Base-by-base conservation (phyloP, 1,140 invertebrate genomes). In the Schlechtendalia chinensis region DNA sequence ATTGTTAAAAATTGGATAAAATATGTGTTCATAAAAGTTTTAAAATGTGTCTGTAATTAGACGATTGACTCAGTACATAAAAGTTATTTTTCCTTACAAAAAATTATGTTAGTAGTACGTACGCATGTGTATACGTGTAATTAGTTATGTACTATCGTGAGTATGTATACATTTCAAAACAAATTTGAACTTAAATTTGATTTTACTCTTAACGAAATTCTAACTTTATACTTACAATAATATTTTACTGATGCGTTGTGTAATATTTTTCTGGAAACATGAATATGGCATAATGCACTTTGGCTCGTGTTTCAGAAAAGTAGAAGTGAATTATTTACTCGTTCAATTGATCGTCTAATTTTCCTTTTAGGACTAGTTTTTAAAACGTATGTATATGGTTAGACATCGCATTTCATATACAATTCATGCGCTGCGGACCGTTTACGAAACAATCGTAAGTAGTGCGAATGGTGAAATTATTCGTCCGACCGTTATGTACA, bases 251-350 rank as follows among this genome's bases (percentile, higher is more conserved):
- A 29, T 14, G 1, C 11, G 16, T 69, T 69, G 4, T 6, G n/a
- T 47, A 32, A n/a, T 39, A 69, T 69, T 69, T 69, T 69, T 69
- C 39, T 47, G 8, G 39, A 69, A 69, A 47, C 65, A 69, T 69
- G 65, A 69, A 69, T 47, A 47, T 22, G 10, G 8, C 22, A 6
- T 32, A 8, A 32, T 6, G 19, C 1, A 22, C n/a, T 69, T 69
- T 47, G n/a, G 65, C 65, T 69, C 65, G n/a, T 69, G 32, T 69
- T 69, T 69, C 14, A 47, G 65, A 69, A 69, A 69, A 69, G 22
- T 69, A 69, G 16, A 17, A 24, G 8, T 39, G 3, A 39, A 39
- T 39, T 39, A 39, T 39, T 39, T 39, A 39, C 8, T 39, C 3
- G 8, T 39, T 8, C 3, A 39, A 39, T 4, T 39, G 32, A 39